Evolutionary conservation across 2,113 vertebrate species (phyloP).

Genomic region (Raja brachyura): DNA sequence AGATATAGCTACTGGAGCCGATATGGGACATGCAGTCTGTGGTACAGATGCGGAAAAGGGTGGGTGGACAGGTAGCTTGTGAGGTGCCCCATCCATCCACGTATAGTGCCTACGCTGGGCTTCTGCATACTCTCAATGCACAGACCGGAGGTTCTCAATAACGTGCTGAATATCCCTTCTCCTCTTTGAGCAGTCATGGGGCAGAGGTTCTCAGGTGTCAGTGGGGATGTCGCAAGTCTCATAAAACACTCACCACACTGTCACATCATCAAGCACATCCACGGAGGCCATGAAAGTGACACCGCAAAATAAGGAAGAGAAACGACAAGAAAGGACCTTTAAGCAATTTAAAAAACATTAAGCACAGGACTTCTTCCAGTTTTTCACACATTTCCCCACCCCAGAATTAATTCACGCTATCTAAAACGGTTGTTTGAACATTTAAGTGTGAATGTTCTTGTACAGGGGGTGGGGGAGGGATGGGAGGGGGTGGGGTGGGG

Average conservation of each 20-base stretch:
- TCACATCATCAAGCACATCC: slow-evolving; percentile 51
- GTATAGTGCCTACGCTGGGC: no score
- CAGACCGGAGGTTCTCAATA: no score
- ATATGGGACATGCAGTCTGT: no score
- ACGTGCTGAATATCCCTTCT: no score
- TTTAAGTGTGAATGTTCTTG: slow-evolving; percentile 77
- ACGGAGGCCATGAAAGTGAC: slow-evolving; percentile 78
- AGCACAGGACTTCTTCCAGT: slow-evolving; percentile 63
- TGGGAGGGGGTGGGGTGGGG: not conserved
- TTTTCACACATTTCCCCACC: slow-evolving; percentile 70
- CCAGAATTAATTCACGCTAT: slow-evolving; percentile 75
- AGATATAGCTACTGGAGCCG: no score
- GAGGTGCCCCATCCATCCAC: no score
- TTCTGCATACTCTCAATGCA: no score
- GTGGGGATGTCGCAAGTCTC: not conserved
- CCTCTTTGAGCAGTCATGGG: no score
- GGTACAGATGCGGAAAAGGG: no score
- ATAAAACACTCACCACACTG: not conserved
- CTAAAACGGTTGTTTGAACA: slow-evolving; percentile 70
- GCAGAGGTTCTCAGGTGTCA: no score
- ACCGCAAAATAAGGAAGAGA: slow-evolving; percentile 64
- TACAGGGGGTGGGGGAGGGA: slow-evolving; percentile 46
- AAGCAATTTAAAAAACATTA: slow-evolving; percentile 46
- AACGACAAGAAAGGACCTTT: slow-evolving; percentile 45
- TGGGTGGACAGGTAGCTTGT: no score